A percentile compares a stretch with the other conserved stretches of the same genome.
Evolutionary conservation across 2,797 vertebrate genomes (phyloP).

Genomic region (Echiichthys vipera): DNA sequence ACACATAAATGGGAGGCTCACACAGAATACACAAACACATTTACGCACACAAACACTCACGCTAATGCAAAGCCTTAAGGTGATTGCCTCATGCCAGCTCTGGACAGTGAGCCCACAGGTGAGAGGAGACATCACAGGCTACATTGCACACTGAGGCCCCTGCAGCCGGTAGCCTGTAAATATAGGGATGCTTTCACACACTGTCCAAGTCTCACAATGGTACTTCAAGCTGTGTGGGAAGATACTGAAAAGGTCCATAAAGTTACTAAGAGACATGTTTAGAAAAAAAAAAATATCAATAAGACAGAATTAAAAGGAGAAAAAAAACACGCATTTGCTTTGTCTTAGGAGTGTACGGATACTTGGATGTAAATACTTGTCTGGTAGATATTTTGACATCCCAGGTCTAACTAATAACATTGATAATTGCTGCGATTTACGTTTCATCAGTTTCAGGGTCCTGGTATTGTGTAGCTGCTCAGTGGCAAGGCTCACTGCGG

Average conservation of each 20-base stretch:
- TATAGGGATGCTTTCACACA: constrained; percentile 48
- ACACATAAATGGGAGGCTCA: constrained; percentile 52
- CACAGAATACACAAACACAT: constrained; percentile 62
- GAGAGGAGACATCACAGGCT: constrained; percentile 60
- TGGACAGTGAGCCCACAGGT: constrained; percentile 72
- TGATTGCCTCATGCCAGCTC: constrained; percentile 67
- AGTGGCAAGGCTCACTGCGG: not conserved
- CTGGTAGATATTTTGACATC: not conserved
- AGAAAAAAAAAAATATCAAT: too few species aligned
- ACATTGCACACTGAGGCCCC: constrained; percentile 59
- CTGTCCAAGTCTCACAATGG: constrained; percentile 12
- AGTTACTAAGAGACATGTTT: not conserved
- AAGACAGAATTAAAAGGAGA: not conserved
- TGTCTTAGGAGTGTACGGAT: not conserved
- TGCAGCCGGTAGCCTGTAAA: constrained; percentile 62
- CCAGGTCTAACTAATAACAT: not conserved
- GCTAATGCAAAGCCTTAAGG: constrained; percentile 64
- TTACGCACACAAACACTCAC: constrained; percentile 48
- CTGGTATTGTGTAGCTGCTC: not conserved
- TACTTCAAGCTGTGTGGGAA: constrained; percentile 14
- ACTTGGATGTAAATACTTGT: not conserved
- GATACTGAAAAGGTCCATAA: constrained; percentile 23
- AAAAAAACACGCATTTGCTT: not conserved
- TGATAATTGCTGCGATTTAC: not conserved
- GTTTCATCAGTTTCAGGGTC: not conserved